These are phyloP conservation scores for Teleiodes luculella DNA, from an alignment of 2,888 invertebrate genomes.

Conservation along the genomic window DNA sequence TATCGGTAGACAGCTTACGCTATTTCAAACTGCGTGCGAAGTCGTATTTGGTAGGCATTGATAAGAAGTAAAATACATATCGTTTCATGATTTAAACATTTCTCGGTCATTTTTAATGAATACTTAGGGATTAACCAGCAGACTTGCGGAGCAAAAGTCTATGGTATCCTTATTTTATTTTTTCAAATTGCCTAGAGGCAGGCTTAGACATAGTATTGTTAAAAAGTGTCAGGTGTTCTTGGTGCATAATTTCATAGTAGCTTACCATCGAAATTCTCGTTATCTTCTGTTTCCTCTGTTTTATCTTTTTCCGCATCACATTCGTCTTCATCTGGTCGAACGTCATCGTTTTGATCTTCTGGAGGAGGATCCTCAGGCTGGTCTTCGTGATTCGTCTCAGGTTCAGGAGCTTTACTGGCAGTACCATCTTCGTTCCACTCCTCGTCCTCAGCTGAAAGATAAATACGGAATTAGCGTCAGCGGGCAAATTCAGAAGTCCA, in stretches of 20 bases:
- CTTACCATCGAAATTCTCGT: slow-evolving; percentile 18
- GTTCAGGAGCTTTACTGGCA: slow-evolving; percentile 31
- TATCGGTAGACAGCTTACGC: slow-evolving; percentile 17
- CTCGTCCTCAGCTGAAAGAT: slow-evolving; percentile 61
- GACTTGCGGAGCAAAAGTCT: too few relatives aligned
- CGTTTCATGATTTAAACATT: too few relatives aligned
- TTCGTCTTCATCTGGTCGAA: slow-evolving; percentile 31
- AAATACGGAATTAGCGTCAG: too few relatives aligned
- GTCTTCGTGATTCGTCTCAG: slow-evolving; percentile 25
- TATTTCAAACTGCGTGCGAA: neutral
- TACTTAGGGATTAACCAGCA: too few relatives aligned
- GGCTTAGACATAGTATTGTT: too few relatives aligned
- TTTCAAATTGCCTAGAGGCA: too few relatives aligned
- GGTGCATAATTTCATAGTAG: neutral
- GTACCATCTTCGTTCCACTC: slow-evolving; percentile 58
- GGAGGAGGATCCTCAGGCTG: slow-evolving; percentile 27
- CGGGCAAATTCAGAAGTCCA: too few relatives aligned
- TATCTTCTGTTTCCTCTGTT: slow-evolving; percentile 34
- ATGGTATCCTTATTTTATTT: too few relatives aligned
- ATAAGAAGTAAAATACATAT: too few relatives aligned
- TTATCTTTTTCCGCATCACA: slow-evolving; percentile 37
- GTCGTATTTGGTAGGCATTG: too few relatives aligned
- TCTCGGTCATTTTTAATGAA: too few relatives aligned
- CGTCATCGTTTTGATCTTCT: slow-evolving; percentile 7
- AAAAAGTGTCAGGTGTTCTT: neutral